phyloP scores from a whole-genome alignment of 1,140 invertebrate genomes.

The Trichonephila clavata region DNA sequence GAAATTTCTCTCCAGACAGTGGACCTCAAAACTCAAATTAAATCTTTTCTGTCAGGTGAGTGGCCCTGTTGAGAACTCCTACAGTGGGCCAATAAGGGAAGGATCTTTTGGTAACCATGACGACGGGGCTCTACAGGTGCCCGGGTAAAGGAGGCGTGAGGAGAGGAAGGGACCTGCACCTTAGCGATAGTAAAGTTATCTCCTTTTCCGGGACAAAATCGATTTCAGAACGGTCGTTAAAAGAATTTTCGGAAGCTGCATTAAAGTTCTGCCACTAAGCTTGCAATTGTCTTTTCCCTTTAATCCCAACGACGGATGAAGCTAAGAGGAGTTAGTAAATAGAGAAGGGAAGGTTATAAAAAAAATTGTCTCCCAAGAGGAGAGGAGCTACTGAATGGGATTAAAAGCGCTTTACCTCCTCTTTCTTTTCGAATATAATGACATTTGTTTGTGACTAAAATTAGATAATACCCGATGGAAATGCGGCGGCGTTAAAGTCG shows the following conservation, averaged over 20 bases:
- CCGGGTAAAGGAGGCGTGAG: conserved; percentile 39
- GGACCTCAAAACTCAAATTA: conserved; percentile 29
- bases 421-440: not conserved
- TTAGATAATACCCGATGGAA: conserved; percentile 1
- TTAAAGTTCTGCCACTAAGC: conserved; percentile 27
- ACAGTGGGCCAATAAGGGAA: conserved; percentile 65
- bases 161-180: not conserved
- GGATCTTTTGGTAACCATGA: conserved; percentile 35
- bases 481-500: not conserved
- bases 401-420: not conserved
- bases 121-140: conserved; percentile 63
- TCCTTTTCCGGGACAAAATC: conserved; percentile 37
- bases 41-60: conserved; percentile 49
- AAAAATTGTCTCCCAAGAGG: not conserved
- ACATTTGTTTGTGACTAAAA: conserved; percentile 35
- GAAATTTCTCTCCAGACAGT: conserved; percentile 28
- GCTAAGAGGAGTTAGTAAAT: conserved; percentile 10
- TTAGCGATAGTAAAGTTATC: conserved; percentile 13
- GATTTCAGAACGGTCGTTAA: conserved; percentile 49
- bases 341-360: not conserved
- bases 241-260: conserved; percentile 19
- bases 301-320: conserved; percentile 19
- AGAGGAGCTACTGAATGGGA: conserved; percentile 15
- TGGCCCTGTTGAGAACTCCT: conserved; percentile 48
- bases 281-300: conserved; percentile 40